These are phyloP conservation scores for Meteorus cinctellus DNA, from an alignment of 2,888 invertebrate species.

Conservation along the genomic window DNA sequence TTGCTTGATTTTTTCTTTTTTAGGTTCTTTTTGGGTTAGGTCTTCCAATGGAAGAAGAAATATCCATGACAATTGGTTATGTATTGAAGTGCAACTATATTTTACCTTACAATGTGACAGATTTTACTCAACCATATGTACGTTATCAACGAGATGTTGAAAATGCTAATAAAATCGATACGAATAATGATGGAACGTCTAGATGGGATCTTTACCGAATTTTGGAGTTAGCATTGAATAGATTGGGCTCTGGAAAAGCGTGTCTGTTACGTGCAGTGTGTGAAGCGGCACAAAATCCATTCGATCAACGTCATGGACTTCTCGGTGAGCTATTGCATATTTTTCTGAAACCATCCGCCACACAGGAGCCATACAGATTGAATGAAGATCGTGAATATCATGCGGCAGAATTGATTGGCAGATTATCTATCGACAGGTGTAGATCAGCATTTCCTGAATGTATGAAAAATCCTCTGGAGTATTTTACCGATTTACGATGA, in stretches of 20 bases:
- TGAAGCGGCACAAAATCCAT: constrained; percentile 82
- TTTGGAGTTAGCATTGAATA: constrained; percentile 76
- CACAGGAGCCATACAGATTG: constrained; percentile 77
- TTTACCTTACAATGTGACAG: constrained; percentile 79
- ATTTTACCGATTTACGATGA: constrained; percentile 71
- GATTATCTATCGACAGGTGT: constrained; percentile 67
- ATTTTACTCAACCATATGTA: constrained; percentile 75
- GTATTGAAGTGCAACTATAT: constrained; percentile 82
- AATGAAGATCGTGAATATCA: constrained; percentile 82
- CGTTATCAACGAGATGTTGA: constrained; percentile 53
- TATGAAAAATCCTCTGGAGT: constrained; percentile 75
- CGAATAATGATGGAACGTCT: constrained; percentile 47
- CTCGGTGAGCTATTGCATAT: constrained; percentile 85
- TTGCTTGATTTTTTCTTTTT: constrained; percentile 44
- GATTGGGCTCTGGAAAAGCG: constrained; percentile 72
- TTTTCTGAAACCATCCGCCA: constrained; percentile 83
- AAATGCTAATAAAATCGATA: background rate
- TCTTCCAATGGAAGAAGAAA: constrained; percentile 79
- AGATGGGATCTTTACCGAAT: constrained; percentile 80
- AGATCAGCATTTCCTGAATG: constrained; percentile 78
- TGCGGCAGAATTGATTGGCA: constrained; percentile 77
- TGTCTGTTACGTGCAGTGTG: constrained; percentile 86
- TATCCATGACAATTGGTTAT: constrained; percentile 78
- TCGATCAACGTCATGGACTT: constrained; percentile 82
- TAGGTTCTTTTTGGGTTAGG: constrained; percentile 82